Percentiles rank a stretch among this genome's conserved stretches.
Conservation (phyloP, 2,888 invertebrate genomes). For the Xestoiulus laeticollis region DNA sequence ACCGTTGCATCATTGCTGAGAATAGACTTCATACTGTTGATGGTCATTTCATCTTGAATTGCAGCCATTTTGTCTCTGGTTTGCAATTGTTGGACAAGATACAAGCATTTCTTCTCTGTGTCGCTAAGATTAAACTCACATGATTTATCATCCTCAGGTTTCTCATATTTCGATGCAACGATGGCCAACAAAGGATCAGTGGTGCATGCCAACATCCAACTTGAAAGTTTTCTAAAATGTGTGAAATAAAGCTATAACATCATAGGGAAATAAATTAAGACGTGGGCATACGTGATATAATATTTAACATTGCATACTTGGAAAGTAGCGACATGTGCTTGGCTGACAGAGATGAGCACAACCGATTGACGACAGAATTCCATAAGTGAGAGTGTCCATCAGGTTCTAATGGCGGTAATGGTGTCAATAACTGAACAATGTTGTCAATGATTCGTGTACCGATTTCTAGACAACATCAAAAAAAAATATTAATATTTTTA, state of each 20-base stretch:
- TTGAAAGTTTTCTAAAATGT: conserved; percentile 40
- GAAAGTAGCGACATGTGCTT: neutral
- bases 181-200: neutral
- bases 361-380: conserved; percentile 7
- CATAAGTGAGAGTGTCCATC: neutral
- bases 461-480: neutral
- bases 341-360: neutral
- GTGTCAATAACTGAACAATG: conserved; percentile 24
- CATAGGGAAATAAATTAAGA: neutral
- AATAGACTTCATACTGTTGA: neutral
- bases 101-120: conserved; percentile 25
- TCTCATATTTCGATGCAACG: neutral
- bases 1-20: neutral
- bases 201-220: neutral
- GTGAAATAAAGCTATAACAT: neutral
- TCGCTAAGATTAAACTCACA: neutral
- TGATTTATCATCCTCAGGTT: neutral
- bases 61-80: neutral
- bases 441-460: neutral
- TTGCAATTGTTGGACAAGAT: neutral
- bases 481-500: neutral
- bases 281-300: neutral
- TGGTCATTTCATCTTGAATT: neutral
- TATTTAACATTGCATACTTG: neutral
- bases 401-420: neutral